Evolutionary conservation across 2,888 invertebrate species (phyloP).

Genomic region (Caenorhabditis drosophilae): DNA sequence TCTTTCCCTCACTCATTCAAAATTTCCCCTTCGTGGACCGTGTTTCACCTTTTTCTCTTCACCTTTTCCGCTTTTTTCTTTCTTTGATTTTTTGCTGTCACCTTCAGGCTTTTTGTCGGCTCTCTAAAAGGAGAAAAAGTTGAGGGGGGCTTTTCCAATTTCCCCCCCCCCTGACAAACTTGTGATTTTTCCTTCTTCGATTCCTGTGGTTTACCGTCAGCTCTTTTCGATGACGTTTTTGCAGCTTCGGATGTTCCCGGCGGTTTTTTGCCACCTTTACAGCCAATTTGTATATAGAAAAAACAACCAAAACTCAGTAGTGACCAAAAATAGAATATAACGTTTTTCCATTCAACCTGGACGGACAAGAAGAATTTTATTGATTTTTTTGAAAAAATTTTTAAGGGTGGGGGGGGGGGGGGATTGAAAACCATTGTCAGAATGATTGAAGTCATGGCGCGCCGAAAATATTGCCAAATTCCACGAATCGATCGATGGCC

Average conservation of each 20-base stretch:
- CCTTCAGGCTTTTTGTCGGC: too few species aligned
- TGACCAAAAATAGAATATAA: background rate
- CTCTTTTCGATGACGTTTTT: too few species aligned
- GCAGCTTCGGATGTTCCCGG: too few species aligned
- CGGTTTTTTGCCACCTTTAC: background rate
- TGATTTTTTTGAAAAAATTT: too few species aligned
- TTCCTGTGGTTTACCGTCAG: too few species aligned
- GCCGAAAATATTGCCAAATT: background rate
- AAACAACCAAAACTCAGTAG: background rate
- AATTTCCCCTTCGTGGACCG: too few species aligned
- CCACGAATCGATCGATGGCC: background rate
- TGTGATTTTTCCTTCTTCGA: too few species aligned
- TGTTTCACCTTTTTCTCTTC: background rate
- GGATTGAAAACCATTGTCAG: background rate
- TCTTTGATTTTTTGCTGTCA: background rate
- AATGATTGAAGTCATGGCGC: background rate
- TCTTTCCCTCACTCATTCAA: slow-evolving; percentile 7
- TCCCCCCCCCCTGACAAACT: too few species aligned
- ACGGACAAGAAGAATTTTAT: background rate
- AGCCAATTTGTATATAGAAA: background rate
- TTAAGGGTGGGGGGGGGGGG: too few species aligned
- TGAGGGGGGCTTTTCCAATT: too few species aligned
- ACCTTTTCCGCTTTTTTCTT: background rate
- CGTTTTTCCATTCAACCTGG: background rate
- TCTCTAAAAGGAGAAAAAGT: too few species aligned